Conservation (phyloP, 2,888 invertebrate species). For the Rhorus exstirpatorius region DNA sequence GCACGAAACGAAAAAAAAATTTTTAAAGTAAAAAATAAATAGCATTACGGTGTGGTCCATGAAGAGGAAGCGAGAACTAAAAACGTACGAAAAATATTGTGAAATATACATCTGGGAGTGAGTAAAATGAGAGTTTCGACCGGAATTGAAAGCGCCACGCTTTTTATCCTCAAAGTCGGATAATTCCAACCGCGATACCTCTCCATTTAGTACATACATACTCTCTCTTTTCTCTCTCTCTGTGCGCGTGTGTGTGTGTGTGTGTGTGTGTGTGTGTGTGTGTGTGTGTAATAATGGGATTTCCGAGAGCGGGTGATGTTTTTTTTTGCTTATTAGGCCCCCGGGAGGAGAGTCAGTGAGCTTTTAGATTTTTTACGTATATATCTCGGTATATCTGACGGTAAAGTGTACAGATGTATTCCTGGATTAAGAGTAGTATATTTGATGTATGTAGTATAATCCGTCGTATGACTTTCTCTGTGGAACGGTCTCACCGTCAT, state of each 20-base stretch:
- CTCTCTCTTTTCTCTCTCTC: constrained; percentile 73
- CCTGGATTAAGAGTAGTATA: constrained; percentile 3
- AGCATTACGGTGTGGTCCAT: constrained; percentile 54
- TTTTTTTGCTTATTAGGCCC: constrained; percentile 81
- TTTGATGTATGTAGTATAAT: not conserved
- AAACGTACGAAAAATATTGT: constrained; percentile 35
- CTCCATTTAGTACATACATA: too few species aligned
- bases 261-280: too few species aligned
- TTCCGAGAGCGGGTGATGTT: constrained; percentile 74
- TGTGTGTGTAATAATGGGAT: constrained; percentile 79
- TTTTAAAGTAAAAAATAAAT: too few species aligned
- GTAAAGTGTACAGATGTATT: constrained; percentile 20
- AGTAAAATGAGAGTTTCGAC: constrained; percentile 32
- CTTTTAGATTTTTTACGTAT: constrained; percentile 6
- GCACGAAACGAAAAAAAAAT: constrained; percentile 31
- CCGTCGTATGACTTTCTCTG: constrained; percentile 37
- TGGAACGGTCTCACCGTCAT: constrained; percentile 72
- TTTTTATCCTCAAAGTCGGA: constrained; percentile 81
- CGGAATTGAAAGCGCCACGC: constrained; percentile 81
- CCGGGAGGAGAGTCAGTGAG: constrained; percentile 51
- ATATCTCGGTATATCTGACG: constrained; percentile 8
- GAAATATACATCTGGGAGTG: constrained; percentile 35
- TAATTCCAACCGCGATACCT: constrained; percentile 71
- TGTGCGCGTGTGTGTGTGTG: constrained; percentile 61
- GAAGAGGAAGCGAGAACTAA: constrained; percentile 1